A percentile compares a stretch with the other conserved stretches of the same genome.
Evolutionary conservation across 2,888 invertebrate genomes (phyloP).

Genomic region (Neria commutata): DNA sequence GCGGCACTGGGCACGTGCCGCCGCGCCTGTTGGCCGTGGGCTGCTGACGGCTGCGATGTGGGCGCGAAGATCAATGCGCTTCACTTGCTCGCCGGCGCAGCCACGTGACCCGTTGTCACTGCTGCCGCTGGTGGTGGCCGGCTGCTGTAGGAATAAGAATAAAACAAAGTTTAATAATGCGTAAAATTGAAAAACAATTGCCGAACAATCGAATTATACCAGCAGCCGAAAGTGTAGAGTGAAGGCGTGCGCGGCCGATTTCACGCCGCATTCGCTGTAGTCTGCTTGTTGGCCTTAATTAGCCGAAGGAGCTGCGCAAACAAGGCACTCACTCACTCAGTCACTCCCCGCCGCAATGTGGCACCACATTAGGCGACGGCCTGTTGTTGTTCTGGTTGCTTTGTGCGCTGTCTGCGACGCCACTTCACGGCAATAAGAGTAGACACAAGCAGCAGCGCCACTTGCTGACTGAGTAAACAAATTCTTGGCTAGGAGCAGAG

Average conservation of each 20-base stretch:
- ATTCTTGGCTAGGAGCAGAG: too few relatives aligned
- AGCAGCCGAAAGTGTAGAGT: slow-evolving; percentile 25
- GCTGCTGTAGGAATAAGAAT: slow-evolving; percentile 31
- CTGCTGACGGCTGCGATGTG: neutral
- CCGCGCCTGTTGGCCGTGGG: slow-evolving; percentile 13
- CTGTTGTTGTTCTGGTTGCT: too few relatives aligned
- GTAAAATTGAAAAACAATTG: slow-evolving; percentile 59
- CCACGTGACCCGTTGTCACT: slow-evolving; percentile 43
- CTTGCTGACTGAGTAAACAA: slow-evolving; percentile 9
- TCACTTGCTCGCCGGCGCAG: slow-evolving; percentile 32
- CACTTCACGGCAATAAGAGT: neutral
- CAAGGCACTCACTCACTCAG: slow-evolving; percentile 28
- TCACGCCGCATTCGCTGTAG: slow-evolving; percentile 22
- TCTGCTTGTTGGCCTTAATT: slow-evolving; percentile 51
- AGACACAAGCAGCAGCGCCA: neutral
- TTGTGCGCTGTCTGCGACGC: neutral
- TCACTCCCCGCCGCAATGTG: slow-evolving; percentile 23
- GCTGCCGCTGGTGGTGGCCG: too few relatives aligned
- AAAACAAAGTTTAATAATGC: slow-evolving; percentile 58
- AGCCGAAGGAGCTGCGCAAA: slow-evolving; percentile 49
- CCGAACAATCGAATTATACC: slow-evolving; percentile 28
- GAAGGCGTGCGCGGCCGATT: slow-evolving; percentile 1
- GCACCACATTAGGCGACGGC: too few relatives aligned
- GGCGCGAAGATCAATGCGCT: slow-evolving; percentile 14
- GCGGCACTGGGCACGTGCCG: slow-evolving; percentile 30